Evolutionary conservation across 1,140 invertebrate species (phyloP).

Genomic region (Zaprionus capensis): DNA sequence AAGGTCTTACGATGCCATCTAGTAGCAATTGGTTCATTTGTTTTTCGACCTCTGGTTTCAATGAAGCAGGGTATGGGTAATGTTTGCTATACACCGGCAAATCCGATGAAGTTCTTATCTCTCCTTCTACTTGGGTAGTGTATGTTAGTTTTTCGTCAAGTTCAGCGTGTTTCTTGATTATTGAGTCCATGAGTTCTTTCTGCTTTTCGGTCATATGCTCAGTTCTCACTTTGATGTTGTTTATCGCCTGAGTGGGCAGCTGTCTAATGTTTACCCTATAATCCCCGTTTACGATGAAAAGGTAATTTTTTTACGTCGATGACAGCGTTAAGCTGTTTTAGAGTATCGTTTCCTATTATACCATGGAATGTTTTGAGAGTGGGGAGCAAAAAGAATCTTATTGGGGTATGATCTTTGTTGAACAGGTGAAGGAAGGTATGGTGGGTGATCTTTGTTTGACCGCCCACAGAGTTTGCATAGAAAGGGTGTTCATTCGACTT

Average conservation of each 20-base stretch:
- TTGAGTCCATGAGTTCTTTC: not conserved
- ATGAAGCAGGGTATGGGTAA: not conserved
- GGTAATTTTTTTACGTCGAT: constrained; percentile 1
- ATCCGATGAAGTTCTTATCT: not conserved
- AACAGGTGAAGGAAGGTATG: not conserved
- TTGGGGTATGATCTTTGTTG: not conserved
- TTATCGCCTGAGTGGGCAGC: not conserved
- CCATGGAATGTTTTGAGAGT: not conserved
- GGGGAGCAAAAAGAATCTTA: constrained; percentile 1
- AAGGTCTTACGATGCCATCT: not conserved
- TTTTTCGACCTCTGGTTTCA: not conserved
- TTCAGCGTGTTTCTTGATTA: not conserved
- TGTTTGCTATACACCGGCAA: not conserved
- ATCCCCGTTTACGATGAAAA: not conserved
- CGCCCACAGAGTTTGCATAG: not conserved
- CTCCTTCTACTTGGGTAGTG: not conserved
- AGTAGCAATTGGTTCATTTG: not conserved
- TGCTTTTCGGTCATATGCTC: constrained; percentile 5
- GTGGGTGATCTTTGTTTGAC: constrained; percentile 1
- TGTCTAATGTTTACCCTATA: not conserved
- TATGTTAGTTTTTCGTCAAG: not conserved
- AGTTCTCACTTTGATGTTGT: not conserved
- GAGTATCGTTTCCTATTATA: not conserved
- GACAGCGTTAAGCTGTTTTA: not conserved
- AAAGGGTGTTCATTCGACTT: not conserved